Base-by-base conservation (phyloP, 2,113 vertebrate genomes). In the Falcunculus frontatus region DNA sequence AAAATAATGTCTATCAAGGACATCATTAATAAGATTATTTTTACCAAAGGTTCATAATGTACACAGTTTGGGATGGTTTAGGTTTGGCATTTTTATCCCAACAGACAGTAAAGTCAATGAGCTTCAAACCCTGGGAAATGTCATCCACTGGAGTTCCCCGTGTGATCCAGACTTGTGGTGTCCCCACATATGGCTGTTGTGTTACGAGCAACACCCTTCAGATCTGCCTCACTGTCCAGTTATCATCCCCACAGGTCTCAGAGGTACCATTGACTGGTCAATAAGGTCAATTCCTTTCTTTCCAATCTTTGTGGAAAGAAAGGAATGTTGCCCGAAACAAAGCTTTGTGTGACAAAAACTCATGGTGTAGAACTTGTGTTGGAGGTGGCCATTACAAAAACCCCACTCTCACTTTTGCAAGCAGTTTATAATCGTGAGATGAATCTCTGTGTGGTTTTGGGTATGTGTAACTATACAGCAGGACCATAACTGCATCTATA, bases 31-130 rank as follows among this genome's bases (percentile, higher is more conserved):
- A 75, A 39, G 30, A 67, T 17, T 39, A 2, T 26, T 94, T 88
- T 89, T 95, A 69, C 32, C 69, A 56, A 62, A 84, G 5, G 2
- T 84, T 87, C 53, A 22, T 75, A 42, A 81, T 21, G 8, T 60
- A 29, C 53, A 44, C 29, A 3, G 7, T 69, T 92, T 73, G 57
- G 62, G 49, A 69, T 69, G 30, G 65, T 85, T 82, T 76, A 44
- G 37, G 7, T 93, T 91, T 84, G 69, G 21, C 44, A 11, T 83
- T 95, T 72, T 60, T 32, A 76, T 84, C 57, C 46, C 81, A 94
- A 46, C 23, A 85, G 25, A 37, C 25, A 37, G 21, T 52, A 90
- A 62, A 57, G 35, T 73, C 55, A 70, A 0, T 53, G 78, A 87
- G 42, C 46, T 60, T 12, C 44, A 64, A 68, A 16, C 46, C 32